Base-by-base conservation (phyloP, 2,113 vertebrate genomes). In the Condylura cristata region DNA sequence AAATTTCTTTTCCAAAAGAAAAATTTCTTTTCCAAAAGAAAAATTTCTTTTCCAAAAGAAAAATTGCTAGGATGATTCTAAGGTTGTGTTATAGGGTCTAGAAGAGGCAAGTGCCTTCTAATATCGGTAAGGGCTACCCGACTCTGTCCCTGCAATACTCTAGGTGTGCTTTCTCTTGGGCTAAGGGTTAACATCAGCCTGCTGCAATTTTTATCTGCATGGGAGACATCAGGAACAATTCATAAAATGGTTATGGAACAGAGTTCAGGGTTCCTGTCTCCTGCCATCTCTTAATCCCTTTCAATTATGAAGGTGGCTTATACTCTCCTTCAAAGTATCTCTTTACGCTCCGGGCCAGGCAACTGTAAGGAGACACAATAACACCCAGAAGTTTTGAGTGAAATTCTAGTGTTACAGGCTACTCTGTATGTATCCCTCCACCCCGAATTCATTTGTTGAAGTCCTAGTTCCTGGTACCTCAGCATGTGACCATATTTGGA, bases 101-200 rank as follows among this genome's bases (percentile, higher is more conserved):
- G 37, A 72, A 76, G 41, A 87, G 44, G 68, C 41, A 7, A 6
- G 2, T 71, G 17, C 7, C 28, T 58, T 68, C 72, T 56, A 61
- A 76, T 24, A 75, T 68, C 48, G 48, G 41, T 44, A 30, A 87
- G 32, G 48, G 24, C 37, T 30, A 39, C 24, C 28, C 53, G 71
- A 76, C 66, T 92, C 60, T 34, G 88, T 65, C 34, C 51, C 75
- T 26, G 79, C 22, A 87, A 83, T 24, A 82, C 12, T 48, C 20
- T 44, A 74, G 63, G 6, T 1, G 1, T 32, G 44, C 14, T 48
- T 70, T 24, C 6, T 1, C n/a, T 81, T 0, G 1, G 13, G 26
- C 53, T 58, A 18, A 66, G 53, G 74, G 76, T 58, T n/a, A 80
- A 11, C 26, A 44, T 34, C 32, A 48, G 89, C 80, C 58, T 74